Conservation (phyloP, 2,797 vertebrate species). For the Menidia menidia region DNA sequence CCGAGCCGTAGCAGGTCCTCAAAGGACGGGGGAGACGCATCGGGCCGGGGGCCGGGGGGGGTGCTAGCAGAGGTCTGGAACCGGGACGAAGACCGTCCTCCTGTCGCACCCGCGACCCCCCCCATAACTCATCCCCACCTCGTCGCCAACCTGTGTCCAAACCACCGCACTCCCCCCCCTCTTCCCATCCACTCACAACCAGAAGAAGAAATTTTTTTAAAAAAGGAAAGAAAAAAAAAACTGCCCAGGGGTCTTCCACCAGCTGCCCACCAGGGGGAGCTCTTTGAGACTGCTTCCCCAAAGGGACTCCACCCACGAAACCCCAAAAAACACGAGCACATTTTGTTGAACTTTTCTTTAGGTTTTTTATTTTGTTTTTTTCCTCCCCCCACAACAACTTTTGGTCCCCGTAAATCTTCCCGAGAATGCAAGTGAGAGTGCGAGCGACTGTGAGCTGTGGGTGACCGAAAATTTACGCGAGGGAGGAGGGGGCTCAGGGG, state of each 20-base stretch:
- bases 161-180: conserved; percentile 43
- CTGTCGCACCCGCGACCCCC: conserved; percentile 34
- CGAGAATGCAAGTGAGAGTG: conserved; percentile 86
- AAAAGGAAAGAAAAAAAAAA: conserved; percentile 79
- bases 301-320: conserved; percentile 94
- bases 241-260: conserved; percentile 97
- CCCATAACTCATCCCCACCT: conserved; percentile 85
- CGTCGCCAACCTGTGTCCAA: conserved; percentile 78
- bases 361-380: too few relatives aligned
- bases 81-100: conserved; percentile 46
- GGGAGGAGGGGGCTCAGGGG: conserved; percentile 16
- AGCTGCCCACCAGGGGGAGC: conserved; percentile 89
- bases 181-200: conserved; percentile 37
- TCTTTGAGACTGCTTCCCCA: conserved; percentile 73
- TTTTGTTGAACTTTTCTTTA: conserved; percentile 72
- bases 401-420: too few relatives aligned
- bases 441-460: conserved; percentile 83
- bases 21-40: background rate
- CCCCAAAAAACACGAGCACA: conserved; percentile 99
- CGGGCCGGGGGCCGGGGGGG: background rate
- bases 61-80: conserved; percentile 29
- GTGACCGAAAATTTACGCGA: conserved; percentile 77
- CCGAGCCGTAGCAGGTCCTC: conserved; percentile 64
- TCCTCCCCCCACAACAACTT: too few relatives aligned
- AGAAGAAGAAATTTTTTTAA: background rate